Percentiles rank a stretch among this genome's conserved stretches.
phyloP scores from a whole-genome alignment of 1,140 invertebrate genomes.

The Andricus grossulariae region DNA sequence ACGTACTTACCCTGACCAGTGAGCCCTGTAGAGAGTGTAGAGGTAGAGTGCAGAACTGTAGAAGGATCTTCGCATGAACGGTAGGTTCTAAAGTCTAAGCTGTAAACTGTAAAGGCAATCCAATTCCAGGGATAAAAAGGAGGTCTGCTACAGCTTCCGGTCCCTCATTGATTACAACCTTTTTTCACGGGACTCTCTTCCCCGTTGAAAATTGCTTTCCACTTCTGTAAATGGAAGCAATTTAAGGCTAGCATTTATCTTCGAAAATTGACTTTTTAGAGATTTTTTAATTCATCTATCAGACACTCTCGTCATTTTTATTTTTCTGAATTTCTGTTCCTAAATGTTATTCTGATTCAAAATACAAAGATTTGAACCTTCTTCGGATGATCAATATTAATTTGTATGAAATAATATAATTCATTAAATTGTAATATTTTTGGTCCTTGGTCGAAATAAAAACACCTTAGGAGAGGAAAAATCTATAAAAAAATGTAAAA shows the following conservation, averaged over 20 bases:
- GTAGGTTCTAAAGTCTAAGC: constrained; percentile 6
- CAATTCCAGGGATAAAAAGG: constrained; percentile 29
- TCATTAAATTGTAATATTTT: no score
- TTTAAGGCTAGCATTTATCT: neutral
- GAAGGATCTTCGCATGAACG: constrained; percentile 31
- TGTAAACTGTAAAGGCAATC: constrained; percentile 23
- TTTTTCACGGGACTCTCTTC: constrained; percentile 27
- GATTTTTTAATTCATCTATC: constrained; percentile 4
- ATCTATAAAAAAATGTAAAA: no score
- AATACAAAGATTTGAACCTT: no score
- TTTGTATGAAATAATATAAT: no score
- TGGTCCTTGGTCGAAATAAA: no score
- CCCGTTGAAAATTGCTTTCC: constrained; percentile 22
- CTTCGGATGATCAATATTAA: no score
- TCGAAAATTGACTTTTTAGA: neutral
- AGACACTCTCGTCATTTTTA: neutral
- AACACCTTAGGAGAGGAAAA: no score
- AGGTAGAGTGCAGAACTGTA: no score
- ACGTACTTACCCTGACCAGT: constrained; percentile 30
- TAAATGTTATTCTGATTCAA: no score
- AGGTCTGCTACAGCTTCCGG: constrained; percentile 22
- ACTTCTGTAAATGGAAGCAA: constrained; percentile 24
- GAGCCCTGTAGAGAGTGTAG: neutral
- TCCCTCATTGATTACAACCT: constrained; percentile 30
- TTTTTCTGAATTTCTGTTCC: neutral